Evolutionary conservation across 1,140 invertebrate genomes (phyloP).

Genomic region (Araneus ventricosus): DNA sequence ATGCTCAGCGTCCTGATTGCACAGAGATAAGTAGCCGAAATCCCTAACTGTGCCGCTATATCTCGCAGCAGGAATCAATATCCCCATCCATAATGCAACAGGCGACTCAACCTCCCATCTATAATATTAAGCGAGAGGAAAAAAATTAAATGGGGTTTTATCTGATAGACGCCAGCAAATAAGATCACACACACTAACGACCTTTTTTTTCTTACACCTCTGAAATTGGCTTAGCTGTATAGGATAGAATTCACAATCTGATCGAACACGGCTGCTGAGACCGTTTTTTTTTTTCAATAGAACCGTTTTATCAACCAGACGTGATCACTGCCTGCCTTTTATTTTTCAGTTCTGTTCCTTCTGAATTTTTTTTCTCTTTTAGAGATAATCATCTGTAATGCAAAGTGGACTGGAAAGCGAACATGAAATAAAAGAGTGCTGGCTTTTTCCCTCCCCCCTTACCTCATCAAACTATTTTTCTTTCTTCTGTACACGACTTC

Average conservation of each 20-base stretch:
- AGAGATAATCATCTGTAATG: slow-evolving; percentile 2
- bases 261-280: not conserved
- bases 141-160: slow-evolving; percentile 2
- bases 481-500: not conserved
- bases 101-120: not conserved
- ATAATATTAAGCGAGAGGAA: not conserved
- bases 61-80: not conserved
- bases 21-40: not conserved
- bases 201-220: not conserved
- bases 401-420: not conserved
- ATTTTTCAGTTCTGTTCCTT: slow-evolving; percentile 1
- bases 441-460: too few species aligned
- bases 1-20: not conserved
- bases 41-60: not conserved
- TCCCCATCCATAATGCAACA: slow-evolving; percentile 17
- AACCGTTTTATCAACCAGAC: slow-evolving; percentile 20
- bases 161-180: not conserved
- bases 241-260: not conserved
- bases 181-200: not conserved
- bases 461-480: not conserved
- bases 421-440: not conserved
- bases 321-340: not conserved
- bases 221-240: not conserved
- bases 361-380: not conserved
- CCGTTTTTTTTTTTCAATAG: not conserved